These are phyloP conservation scores for Dolichotis patagonum DNA, from an alignment of 2,113 vertebrate genomes.

Conservation along the genomic window DNA sequence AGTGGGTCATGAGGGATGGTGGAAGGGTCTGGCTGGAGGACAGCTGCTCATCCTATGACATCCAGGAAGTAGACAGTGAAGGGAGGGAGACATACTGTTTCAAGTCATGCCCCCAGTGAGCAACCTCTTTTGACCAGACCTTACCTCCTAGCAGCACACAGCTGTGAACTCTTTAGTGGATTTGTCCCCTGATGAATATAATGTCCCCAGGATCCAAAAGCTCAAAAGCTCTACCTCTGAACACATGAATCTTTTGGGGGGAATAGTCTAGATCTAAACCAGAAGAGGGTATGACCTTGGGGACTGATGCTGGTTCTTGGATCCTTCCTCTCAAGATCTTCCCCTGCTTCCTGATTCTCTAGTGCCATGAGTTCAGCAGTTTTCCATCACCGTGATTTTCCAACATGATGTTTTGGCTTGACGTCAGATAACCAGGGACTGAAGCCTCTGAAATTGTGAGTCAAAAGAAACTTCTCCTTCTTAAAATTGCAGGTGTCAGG, in stretches of 20 bases:
- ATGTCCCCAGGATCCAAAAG: too few relatives aligned
- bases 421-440: neutral
- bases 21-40: neutral
- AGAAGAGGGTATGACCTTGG: neutral
- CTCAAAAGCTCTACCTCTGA: too few relatives aligned
- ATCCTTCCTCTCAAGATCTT: neutral
- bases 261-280: too few relatives aligned
- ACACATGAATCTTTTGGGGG: too few relatives aligned
- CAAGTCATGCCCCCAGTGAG: neutral
- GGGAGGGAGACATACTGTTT: neutral
- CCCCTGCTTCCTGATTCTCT: neutral
- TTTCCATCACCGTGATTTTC: neutral
- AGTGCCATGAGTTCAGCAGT: neutral
- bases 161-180: neutral
- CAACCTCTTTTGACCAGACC: neutral
- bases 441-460: neutral
- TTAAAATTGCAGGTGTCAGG: neutral
- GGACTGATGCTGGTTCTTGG: neutral
- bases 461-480: neutral
- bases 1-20: neutral
- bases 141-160: neutral
- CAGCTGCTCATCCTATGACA: neutral
- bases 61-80: neutral
- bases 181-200: neutral
- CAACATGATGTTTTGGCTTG: neutral